Evolutionary conservation across 1,140 invertebrate genomes (phyloP).

Genomic region (Magallana angulata): DNA sequence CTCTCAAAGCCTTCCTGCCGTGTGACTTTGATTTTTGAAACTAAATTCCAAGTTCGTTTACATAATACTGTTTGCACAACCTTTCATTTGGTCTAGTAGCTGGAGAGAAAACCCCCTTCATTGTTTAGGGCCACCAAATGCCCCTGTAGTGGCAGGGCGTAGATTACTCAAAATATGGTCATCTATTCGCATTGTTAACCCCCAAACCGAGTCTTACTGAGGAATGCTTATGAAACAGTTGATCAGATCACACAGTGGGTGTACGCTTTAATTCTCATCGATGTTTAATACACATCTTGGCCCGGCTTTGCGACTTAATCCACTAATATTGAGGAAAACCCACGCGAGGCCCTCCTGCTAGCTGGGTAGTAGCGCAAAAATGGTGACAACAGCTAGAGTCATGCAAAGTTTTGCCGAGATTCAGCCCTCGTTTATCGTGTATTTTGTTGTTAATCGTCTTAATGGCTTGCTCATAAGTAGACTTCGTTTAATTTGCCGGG

Average conservation of each 20-base stretch:
- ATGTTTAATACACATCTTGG: slow-evolving; percentile 14
- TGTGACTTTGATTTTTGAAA: slow-evolving; percentile 25
- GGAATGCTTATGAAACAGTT: slow-evolving; percentile 22
- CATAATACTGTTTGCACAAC: not conserved
- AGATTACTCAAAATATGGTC: not conserved
- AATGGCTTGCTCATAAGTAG: not conserved
- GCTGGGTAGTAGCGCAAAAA: slow-evolving; percentile 5
- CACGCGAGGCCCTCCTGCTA: not conserved
- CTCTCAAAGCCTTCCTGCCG: not conserved
- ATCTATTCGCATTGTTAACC: not conserved
- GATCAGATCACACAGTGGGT: slow-evolving; percentile 14
- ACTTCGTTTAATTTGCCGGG: slow-evolving; percentile 13
- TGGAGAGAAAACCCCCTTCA: not conserved
- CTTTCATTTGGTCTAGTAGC: slow-evolving; percentile 22
- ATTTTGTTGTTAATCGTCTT: not conserved
- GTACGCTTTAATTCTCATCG: slow-evolving; percentile 15
- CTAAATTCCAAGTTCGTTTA: slow-evolving; percentile 11
- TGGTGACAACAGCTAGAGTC: not conserved
- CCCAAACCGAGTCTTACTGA: not conserved
- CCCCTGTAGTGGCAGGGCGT: not conserved
- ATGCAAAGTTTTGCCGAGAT: not conserved
- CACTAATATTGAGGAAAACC: slow-evolving; percentile 12
- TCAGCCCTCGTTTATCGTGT: not conserved
- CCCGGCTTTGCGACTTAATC: not conserved
- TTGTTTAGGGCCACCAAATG: not conserved